phyloP scores from a whole-genome alignment of 2,888 invertebrate genomes.

The Cryptus armator region DNA sequence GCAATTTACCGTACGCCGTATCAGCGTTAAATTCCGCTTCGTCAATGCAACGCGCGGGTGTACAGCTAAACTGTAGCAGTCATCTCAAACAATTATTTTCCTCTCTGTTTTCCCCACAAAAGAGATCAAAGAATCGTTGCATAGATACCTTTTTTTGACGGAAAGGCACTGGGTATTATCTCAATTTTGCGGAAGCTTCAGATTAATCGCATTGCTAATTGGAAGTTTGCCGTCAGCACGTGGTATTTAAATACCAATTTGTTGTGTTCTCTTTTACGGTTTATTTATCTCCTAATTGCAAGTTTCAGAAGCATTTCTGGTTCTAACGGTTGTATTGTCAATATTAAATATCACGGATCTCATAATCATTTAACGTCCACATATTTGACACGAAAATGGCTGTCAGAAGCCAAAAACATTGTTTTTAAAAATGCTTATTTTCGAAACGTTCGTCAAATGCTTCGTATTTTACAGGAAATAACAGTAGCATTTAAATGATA shows the following conservation, averaged over 20 bases:
- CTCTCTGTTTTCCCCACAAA: neutral
- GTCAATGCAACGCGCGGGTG: conserved; percentile 20
- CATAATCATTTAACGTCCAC: no score
- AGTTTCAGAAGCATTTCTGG: neutral
- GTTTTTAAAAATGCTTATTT: no score
- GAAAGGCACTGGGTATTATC: neutral
- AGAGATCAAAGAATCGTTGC: neutral
- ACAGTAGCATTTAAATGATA: neutral
- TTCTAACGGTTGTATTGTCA: neutral
- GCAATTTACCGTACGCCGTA: conserved; percentile 52
- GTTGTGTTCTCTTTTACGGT: conserved; percentile 7
- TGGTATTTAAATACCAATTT: conserved; percentile 34
- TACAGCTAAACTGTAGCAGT: conserved; percentile 2
- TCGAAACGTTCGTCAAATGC: neutral
- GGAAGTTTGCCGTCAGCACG: conserved; percentile 13
- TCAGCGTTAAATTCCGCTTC: conserved; percentile 44
- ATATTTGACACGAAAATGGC: no score
- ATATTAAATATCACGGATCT: neutral
- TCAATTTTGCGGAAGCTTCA: conserved; percentile 4
- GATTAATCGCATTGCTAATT: conserved; percentile 36
- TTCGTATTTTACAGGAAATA: neutral
- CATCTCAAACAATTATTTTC: neutral
- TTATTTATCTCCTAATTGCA: conserved; percentile 11
- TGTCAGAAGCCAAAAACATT: no score
- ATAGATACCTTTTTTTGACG: neutral